Percentiles rank a stretch among this genome's conserved stretches.
Conservation (phyloP, 2,888 invertebrate genomes). For the Drosophila falleni region DNA sequence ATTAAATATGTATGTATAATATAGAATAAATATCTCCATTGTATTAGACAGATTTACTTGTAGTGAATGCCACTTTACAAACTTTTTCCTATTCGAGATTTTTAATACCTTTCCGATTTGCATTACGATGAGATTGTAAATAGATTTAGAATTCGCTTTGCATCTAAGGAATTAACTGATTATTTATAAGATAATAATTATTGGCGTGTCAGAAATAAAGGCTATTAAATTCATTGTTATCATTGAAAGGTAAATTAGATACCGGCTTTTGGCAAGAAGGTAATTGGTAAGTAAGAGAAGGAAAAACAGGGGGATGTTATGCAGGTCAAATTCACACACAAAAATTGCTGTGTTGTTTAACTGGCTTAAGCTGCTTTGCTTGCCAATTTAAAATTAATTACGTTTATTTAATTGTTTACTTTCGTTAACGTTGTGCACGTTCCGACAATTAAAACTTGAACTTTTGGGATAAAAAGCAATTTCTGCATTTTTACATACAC, state of each 20-base stretch:
- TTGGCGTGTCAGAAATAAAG: conserved; percentile 23
- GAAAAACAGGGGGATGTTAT: conserved; percentile 10
- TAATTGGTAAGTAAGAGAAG: background rate
- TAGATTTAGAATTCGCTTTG: conserved; percentile 2
- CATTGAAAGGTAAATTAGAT: conserved; percentile 10
- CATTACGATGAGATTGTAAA: background rate
- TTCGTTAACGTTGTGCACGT: conserved; percentile 65
- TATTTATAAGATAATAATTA: conserved; percentile 12
- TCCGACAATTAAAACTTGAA: conserved; percentile 67
- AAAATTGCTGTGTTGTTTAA: conserved; percentile 44
- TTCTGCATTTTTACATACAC: conserved; percentile 56
- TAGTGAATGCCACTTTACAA: background rate
- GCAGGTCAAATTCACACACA: conserved; percentile 52
- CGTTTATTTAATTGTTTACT: conserved; percentile 71
- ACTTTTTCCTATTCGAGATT: background rate
- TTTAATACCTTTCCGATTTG: background rate
- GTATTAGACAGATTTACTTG: background rate
- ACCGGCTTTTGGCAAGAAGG: background rate
- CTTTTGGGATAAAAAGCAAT: conserved; percentile 68
- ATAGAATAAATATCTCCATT: background rate
- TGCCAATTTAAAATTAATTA: conserved; percentile 71
- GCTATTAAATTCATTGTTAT: conserved; percentile 35
- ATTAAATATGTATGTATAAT: background rate
- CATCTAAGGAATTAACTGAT: conserved; percentile 6
- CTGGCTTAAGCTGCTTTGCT: conserved; percentile 41